Evolutionary conservation across 2,888 invertebrate genomes (phyloP).

Genomic region (Agrochola macilenta): DNA sequence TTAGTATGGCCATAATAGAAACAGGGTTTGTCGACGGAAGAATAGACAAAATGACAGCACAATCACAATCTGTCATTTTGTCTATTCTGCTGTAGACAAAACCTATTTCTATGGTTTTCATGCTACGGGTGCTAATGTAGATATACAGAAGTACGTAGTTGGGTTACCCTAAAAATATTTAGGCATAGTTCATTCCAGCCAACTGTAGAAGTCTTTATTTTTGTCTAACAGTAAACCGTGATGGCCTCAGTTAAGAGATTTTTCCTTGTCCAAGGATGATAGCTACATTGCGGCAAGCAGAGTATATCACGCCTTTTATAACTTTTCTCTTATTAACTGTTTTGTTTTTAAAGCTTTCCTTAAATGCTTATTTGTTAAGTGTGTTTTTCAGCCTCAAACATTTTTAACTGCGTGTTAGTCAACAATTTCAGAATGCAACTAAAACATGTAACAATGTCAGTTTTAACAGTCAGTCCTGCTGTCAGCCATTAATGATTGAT

Average conservation of each 20-base stretch:
- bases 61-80: no score
- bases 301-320: neutral
- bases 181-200: neutral
- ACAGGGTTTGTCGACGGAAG: no score
- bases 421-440: slow-evolving; percentile 28
- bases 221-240: neutral
- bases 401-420: slow-evolving; percentile 25
- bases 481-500: slow-evolving; percentile 56
- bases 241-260: neutral
- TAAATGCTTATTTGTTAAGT: neutral
- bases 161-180: neutral
- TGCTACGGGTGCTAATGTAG: no score
- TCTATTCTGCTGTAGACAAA: no score
- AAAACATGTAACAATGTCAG: slow-evolving; percentile 36
- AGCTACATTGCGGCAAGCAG: neutral
- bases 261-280: neutral
- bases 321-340: neutral
- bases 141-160: neutral
- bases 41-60: no score
- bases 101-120: no score
- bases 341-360: neutral
- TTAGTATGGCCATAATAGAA: no score
- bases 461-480: slow-evolving; percentile 42
- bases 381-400: neutral
- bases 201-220: neutral